These are phyloP conservation scores for Rhinichthys klamathensis DNA, from an alignment of 2,113 vertebrate genomes.

Conservation along the genomic window DNA sequence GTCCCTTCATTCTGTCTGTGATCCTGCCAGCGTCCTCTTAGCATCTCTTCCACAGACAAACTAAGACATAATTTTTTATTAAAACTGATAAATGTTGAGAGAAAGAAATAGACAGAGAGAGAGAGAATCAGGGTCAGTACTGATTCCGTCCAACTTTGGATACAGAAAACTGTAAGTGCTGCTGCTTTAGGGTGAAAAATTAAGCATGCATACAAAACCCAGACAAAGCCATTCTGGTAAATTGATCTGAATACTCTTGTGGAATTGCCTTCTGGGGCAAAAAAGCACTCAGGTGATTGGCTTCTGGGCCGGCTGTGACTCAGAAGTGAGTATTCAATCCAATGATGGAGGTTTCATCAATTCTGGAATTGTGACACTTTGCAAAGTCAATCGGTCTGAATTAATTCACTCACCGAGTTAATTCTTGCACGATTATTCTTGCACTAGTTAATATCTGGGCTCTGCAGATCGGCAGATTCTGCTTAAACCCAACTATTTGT, in stretches of 20 bases:
- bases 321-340: conserved; percentile 45
- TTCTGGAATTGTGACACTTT: conserved; percentile 26
- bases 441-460: not conserved
- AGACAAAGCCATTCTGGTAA: conserved; percentile 65
- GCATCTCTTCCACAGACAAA: conserved; percentile 3
- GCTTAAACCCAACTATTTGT: not conserved
- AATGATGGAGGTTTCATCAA: conserved; percentile 29
- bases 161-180: conserved; percentile 9
- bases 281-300: conserved; percentile 63
- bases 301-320: conserved; percentile 42
- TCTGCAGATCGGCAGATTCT: not conserved
- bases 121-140: not conserved
- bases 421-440: not conserved
- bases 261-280: conserved; percentile 54
- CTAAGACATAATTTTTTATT: conserved; percentile 10
- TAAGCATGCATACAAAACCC: conserved; percentile 54
- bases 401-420: not conserved
- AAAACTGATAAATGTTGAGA: conserved; percentile 16
- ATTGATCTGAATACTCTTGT: conserved; percentile 67
- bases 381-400: conserved; percentile 38
- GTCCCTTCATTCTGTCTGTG: conserved; percentile 10
- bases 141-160: conserved; percentile 35
- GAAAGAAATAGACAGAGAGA: not conserved
- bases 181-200: conserved; percentile 55
- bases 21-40: conserved; percentile 35